These are phyloP conservation scores for Lycocerus yunnanus DNA, from an alignment of 2,888 invertebrate species.

Conservation along the genomic window DNA sequence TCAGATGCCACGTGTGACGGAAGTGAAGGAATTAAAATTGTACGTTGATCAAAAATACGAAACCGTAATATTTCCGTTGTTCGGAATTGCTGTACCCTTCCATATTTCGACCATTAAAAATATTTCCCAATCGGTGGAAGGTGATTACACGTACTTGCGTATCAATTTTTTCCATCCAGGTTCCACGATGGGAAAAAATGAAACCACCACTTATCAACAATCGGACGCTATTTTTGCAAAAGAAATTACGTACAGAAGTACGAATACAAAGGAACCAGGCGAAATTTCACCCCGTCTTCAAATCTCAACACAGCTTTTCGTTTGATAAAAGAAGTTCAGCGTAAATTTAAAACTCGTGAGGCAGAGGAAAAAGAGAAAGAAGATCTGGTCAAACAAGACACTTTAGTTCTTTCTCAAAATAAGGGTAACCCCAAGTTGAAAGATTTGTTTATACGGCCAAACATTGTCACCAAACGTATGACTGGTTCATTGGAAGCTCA, in stretches of 20 bases:
- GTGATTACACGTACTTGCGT: constrained; percentile 96
- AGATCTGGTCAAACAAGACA: constrained; percentile 98
- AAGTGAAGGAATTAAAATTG: constrained; percentile 90
- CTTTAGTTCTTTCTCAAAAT: constrained; percentile 88
- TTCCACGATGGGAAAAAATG: constrained; percentile 92
- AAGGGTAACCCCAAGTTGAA: constrained; percentile 98
- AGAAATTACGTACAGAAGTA: constrained; percentile 98
- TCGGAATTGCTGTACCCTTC: constrained; percentile 95
- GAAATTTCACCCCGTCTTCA: constrained; percentile 92
- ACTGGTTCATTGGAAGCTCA: constrained; percentile 94
- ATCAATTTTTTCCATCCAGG: constrained; percentile 99
- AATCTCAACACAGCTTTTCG: constrained; percentile 97
- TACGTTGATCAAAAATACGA: constrained; percentile 98
- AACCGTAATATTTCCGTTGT: constrained; percentile 96
- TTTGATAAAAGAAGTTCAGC: constrained; percentile 95
- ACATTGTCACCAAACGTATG: constrained; percentile 96
- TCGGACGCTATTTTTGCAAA: constrained; percentile 97
- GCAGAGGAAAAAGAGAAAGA: constrained; percentile 99
- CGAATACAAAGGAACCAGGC: constrained; percentile 97
- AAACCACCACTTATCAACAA: constrained; percentile 88
- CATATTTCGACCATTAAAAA: constrained; percentile 99
- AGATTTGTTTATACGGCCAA: constrained; percentile 98
- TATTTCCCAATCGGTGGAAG: constrained; percentile 97
- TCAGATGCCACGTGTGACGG: constrained; percentile 92
- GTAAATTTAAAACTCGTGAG: constrained; percentile 96